A percentile compares a stretch with the other conserved stretches of the same genome.
Conservation (phyloP, 2,797 vertebrate species). For the Propithecus perrieri region DNA sequence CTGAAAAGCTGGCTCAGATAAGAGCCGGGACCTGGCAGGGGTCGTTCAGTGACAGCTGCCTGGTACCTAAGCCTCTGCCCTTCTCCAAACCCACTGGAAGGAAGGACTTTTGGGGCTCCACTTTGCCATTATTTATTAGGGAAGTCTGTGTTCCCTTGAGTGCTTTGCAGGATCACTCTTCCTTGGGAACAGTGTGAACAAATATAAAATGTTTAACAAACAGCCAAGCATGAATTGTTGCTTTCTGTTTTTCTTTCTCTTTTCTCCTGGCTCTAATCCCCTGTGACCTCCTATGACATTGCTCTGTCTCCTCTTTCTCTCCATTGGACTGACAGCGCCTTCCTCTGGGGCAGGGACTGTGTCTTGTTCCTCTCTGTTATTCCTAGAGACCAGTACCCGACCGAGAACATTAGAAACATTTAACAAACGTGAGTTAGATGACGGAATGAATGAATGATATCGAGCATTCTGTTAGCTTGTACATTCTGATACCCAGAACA, state of each 20-base stretch:
- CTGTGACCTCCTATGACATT: background rate
- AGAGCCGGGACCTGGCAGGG: background rate
- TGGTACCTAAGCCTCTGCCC: fast-evolving
- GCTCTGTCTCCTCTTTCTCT: background rate
- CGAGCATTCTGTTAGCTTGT: background rate
- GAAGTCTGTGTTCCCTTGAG: background rate
- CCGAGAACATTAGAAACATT: background rate
- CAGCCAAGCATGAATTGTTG: background rate
- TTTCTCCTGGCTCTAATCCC: background rate
- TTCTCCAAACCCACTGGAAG: background rate
- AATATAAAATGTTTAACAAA: background rate
- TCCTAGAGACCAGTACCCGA: background rate
- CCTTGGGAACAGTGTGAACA: background rate
- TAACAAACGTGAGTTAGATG: background rate
- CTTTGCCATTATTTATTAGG: background rate
- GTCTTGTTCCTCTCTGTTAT: background rate
- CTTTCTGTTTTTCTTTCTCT: background rate
- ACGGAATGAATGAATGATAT: background rate
- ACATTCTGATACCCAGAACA: background rate
- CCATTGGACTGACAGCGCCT: background rate
- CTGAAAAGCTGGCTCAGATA: background rate
- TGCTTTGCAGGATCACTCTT: background rate
- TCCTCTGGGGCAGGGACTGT: background rate
- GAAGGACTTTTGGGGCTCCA: background rate
- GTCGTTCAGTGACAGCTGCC: background rate